A percentile compares a stretch with the other conserved stretches of the same genome.
phyloP scores from a whole-genome alignment of 2,113 vertebrate species.

The Gymnarchus niloticus region DNA sequence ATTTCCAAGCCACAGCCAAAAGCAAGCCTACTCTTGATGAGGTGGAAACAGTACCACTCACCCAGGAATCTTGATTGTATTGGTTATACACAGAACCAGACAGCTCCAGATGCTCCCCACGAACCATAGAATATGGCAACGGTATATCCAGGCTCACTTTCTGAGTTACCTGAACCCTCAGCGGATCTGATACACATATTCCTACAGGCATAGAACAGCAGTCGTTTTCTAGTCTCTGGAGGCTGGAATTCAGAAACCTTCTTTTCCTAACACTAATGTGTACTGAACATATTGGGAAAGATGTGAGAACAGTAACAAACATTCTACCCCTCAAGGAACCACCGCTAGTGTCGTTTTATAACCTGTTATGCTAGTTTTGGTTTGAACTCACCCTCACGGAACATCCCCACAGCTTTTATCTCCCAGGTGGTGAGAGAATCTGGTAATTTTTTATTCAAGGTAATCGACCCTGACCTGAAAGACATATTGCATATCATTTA shows the following conservation, averaged over 20 bases:
- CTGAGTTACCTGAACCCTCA: conserved; percentile 65
- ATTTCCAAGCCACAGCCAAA: not conserved
- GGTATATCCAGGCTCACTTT: conserved; percentile 71
- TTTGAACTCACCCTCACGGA: conserved; percentile 63
- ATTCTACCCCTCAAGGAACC: not conserved
- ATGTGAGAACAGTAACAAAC: not conserved
- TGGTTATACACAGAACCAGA: conserved; percentile 83
- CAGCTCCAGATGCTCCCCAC: conserved; percentile 84
- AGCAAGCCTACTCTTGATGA: not conserved
- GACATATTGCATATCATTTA: not conserved
- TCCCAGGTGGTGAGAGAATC: conserved; percentile 92
- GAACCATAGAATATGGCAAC: conserved; percentile 83
- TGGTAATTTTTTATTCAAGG: conserved; percentile 60
- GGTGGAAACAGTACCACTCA: conserved; percentile 26
- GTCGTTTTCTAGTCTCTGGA: not conserved
- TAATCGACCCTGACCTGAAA: conserved; percentile 48
- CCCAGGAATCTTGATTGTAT: conserved; percentile 1
- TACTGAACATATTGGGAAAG: not conserved
- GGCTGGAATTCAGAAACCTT: no score
- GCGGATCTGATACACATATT: conserved; percentile 73
- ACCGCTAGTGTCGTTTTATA: not conserved
- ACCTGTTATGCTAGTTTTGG: not conserved
- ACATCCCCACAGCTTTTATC: conserved; percentile 78
- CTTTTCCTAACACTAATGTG: no score
- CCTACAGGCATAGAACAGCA: conserved; percentile 54